Conservation (phyloP, 2,888 invertebrate genomes). For the Hipparchia sbordonii region DNA sequence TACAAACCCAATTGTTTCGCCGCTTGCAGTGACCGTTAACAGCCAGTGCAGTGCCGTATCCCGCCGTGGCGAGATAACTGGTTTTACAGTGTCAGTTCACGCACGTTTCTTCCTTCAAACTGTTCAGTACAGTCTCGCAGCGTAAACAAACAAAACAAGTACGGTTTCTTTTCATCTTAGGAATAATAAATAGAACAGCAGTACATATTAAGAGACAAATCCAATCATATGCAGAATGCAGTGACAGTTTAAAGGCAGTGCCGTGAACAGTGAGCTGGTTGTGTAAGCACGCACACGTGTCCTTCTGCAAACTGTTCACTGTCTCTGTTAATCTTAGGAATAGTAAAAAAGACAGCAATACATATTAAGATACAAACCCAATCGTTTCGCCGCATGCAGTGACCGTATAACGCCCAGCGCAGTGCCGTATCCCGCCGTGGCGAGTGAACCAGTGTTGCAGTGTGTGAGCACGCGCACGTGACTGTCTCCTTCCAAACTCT, state of each 20-base stretch:
- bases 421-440: slow-evolving; percentile 98
- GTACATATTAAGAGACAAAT: background rate
- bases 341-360: background rate
- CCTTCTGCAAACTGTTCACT: no score
- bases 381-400: slow-evolving; percentile 86
- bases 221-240: slow-evolving; percentile 80
- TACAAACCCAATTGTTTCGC: slow-evolving; percentile 86
- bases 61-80: slow-evolving; percentile 98
- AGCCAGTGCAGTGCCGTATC: slow-evolving; percentile 98
- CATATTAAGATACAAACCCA: slow-evolving; percentile 81
- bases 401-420: slow-evolving; percentile 97
- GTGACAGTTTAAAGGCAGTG: slow-evolving; percentile 96
- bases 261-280: slow-evolving; percentile 81
- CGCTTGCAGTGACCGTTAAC: slow-evolving; percentile 91
- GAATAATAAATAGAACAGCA: background rate
- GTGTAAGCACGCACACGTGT: no score
- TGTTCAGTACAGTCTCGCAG: slow-evolving; percentile 88
- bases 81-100: slow-evolving; percentile 98
- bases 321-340: background rate
- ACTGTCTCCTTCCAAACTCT: slow-evolving; percentile 79
- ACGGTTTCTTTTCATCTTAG: background rate
- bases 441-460: slow-evolving; percentile 99
- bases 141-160: slow-evolving; percentile 54
- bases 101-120: slow-evolving; percentile 84
- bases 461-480: slow-evolving; percentile 93